A percentile compares a stretch with the other conserved stretches of the same genome.
These are phyloP conservation scores for Mus spicilegus DNA, from an alignment of 2,113 vertebrate genomes.

Conservation along the genomic window DNA sequence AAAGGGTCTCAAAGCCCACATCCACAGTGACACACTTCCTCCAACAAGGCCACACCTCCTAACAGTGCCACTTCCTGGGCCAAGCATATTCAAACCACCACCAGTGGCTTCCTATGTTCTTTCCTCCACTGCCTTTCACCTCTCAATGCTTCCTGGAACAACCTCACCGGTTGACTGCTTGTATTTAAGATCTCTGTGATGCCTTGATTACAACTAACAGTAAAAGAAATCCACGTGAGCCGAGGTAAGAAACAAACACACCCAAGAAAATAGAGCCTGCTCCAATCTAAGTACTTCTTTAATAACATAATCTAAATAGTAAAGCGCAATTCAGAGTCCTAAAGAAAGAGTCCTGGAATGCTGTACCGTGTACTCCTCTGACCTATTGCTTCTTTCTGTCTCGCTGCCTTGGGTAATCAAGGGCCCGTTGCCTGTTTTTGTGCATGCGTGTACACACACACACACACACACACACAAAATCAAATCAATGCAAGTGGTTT, in stretches of 20 bases:
- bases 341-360: background rate
- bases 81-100: no score
- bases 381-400: background rate
- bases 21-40: no score
- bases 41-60: no score
- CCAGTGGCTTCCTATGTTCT: background rate
- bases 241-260: background rate
- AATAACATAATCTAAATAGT: background rate
- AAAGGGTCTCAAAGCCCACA: no score
- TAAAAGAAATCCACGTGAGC: rapidly evolving
- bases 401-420: background rate
- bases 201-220: background rate
- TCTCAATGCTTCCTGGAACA: background rate
- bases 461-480: background rate
- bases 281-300: background rate
- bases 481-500: background rate
- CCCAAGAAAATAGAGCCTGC: background rate
- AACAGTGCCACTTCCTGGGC: no score
- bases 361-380: background rate
- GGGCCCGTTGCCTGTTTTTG: background rate
- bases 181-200: background rate
- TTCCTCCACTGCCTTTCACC: background rate
- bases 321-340: background rate
- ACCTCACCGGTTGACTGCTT: background rate
- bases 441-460: background rate